A percentile compares a stretch with the other conserved stretches of the same genome.
phyloP scores from a whole-genome alignment of 2,113 vertebrate species.

The Eudyptes chrysolophus region DNA sequence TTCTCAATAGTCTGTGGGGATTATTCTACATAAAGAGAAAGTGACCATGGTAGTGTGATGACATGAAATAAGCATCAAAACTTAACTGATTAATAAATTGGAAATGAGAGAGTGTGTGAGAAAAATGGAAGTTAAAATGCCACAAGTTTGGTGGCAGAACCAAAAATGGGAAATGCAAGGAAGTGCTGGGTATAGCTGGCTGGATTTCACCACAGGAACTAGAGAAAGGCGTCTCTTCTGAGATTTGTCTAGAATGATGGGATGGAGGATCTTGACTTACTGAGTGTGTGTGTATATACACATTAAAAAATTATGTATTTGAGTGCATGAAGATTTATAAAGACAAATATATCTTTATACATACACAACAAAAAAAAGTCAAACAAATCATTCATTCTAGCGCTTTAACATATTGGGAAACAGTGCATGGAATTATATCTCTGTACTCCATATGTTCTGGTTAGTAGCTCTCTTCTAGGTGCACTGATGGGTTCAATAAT shows the following conservation, averaged over 20 bases:
- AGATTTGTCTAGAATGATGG: neutral
- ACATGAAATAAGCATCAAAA: neutral
- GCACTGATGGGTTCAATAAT: constrained; percentile 35
- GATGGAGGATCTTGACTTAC: neutral
- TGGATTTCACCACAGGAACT: neutral
- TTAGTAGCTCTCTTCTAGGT: constrained; percentile 31
- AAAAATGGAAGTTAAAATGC: neutral
- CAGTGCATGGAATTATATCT: neutral
- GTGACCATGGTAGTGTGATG: neutral
- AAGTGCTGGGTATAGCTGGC: neutral
- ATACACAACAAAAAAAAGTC: neutral
- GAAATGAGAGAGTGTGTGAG: neutral
- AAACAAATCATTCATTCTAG: neutral
- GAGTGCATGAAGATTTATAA: neutral
- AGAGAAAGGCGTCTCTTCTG: neutral
- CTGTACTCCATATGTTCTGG: constrained; percentile 19
- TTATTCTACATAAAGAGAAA: neutral
- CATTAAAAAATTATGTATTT: neutral
- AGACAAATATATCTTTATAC: neutral
- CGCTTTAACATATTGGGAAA: neutral
- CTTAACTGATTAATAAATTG: neutral
- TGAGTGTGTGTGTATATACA: neutral
- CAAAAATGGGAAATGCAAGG: neutral
- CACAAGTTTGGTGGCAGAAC: neutral
- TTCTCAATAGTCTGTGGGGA: neutral